These are phyloP conservation scores for Halcyon badia DNA, from an alignment of 2,797 vertebrate genomes.

Conservation along the genomic window DNA sequence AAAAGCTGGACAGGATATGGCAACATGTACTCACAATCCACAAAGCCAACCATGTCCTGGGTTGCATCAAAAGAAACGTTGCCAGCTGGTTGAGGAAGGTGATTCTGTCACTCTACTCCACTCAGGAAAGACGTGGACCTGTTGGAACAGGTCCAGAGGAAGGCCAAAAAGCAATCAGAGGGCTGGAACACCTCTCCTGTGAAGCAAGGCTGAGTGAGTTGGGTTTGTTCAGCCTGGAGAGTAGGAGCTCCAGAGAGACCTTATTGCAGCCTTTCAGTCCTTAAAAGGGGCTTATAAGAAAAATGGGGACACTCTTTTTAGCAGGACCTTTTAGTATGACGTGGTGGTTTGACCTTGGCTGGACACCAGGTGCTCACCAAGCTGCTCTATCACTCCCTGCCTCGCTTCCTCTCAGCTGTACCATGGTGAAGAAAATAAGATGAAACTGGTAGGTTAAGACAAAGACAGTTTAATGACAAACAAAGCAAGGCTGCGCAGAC, in stretches of 20 bases:
- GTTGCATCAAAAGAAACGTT: neutral
- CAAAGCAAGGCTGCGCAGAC: no score
- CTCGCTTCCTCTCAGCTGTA: no score
- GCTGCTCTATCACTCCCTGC: no score
- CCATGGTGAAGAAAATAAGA: no score
- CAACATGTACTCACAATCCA: rapidly evolving
- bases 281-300: neutral
- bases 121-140: neutral
- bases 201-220: neutral
- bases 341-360: no score
- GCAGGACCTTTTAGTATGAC: neutral
- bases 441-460: no score
- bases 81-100: neutral
- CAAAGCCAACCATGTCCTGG: neutral
- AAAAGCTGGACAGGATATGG: neutral
- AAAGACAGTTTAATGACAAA: no score
- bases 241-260: neutral
- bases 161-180: neutral
- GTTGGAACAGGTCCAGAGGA: neutral
- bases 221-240: neutral
- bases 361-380: no score
- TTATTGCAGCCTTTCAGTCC: neutral
- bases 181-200: no score
- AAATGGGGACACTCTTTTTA: neutral
- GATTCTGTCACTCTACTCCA: neutral